phyloP scores from a whole-genome alignment of 53 echinoderm and acorn worm genomes.

The Zoroaster sp. region DNA sequence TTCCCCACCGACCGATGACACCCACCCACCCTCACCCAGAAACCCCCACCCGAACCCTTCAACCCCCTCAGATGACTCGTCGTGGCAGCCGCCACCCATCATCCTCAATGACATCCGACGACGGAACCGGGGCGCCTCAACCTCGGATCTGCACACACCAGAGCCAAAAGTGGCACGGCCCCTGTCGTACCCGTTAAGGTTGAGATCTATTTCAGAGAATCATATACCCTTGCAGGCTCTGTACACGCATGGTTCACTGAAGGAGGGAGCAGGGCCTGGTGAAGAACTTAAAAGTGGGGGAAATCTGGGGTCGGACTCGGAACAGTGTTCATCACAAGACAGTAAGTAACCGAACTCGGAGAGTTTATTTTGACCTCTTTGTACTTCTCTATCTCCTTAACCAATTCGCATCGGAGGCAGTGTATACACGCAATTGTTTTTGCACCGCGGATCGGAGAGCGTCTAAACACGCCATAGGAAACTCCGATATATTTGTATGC shows the following conservation, averaged over 20 bases:
- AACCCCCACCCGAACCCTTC: neutral
- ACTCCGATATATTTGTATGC: too few relatives aligned
- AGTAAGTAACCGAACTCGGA: neutral
- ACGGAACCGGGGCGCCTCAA: conserved; percentile 4
- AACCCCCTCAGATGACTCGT: neutral
- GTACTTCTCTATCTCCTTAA: neutral
- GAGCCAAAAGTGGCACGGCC: neutral
- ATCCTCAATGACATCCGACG: neutral
- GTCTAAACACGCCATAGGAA: too few relatives aligned
- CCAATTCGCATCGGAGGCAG: too few relatives aligned
- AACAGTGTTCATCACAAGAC: neutral
- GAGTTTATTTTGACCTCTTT: neutral
- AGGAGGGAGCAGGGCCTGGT: neutral
- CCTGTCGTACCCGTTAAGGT: conserved; percentile 16
- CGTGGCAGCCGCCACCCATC: neutral
- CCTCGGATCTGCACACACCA: conserved; percentile 18
- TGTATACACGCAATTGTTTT: too few relatives aligned
- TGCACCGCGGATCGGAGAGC: too few relatives aligned
- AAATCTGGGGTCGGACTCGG: neutral
- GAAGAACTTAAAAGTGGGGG: neutral
- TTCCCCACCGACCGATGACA: neutral
- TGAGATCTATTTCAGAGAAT: conserved; percentile 58
- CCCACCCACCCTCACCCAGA: neutral
- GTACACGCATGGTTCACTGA: neutral
- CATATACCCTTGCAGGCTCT: conserved; percentile 31